Percentiles rank a stretch among this genome's conserved stretches.
Conservation (phyloP, 92 coral and sea anemone species). For the Porites lobata region DNA sequence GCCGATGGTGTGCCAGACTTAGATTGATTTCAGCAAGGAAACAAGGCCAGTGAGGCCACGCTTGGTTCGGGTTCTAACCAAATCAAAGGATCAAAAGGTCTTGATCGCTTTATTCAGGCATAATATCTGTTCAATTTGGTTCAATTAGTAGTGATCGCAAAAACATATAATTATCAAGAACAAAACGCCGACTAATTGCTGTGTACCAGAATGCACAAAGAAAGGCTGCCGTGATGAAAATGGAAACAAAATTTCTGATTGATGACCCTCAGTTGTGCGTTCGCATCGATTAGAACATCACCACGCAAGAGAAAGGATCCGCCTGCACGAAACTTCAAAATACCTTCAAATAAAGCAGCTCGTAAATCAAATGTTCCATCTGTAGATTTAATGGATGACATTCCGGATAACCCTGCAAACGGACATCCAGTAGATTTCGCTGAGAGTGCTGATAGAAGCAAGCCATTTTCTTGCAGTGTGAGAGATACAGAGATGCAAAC, state of each 20-base stretch:
- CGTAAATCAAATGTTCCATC: constrained; percentile 22
- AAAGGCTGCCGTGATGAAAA: constrained; percentile 43
- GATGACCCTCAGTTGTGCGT: constrained; percentile 37
- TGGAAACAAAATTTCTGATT: constrained; percentile 52
- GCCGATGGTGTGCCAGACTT: too few species aligned
- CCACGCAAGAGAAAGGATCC: constrained; percentile 70
- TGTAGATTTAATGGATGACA: constrained; percentile 22
- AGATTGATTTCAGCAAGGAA: constrained; percentile 24
- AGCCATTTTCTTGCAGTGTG: too few species aligned
- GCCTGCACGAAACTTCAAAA: constrained; percentile 10
- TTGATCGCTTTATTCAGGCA: too few species aligned
- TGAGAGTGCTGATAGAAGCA: constrained; percentile 26
- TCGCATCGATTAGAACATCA: constrained; percentile 68
- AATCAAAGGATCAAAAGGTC: background rate
- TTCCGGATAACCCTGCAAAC: constrained; percentile 26
- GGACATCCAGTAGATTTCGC: constrained; percentile 17
- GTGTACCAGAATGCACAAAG: constrained; percentile 32
- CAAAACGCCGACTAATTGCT: constrained; percentile 46
- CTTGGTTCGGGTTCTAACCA: constrained; percentile 22
- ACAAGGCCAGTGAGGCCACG: constrained; percentile 20
- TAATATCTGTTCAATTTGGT: background rate
- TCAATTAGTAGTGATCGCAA: constrained; percentile 20
- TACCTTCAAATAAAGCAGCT: constrained; percentile 24
- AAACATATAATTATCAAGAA: constrained; percentile 20
- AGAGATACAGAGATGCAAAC: too few species aligned